phyloP scores from a whole-genome alignment of 1,140 invertebrate genomes.

The Proctacanthus coquilletti region DNA sequence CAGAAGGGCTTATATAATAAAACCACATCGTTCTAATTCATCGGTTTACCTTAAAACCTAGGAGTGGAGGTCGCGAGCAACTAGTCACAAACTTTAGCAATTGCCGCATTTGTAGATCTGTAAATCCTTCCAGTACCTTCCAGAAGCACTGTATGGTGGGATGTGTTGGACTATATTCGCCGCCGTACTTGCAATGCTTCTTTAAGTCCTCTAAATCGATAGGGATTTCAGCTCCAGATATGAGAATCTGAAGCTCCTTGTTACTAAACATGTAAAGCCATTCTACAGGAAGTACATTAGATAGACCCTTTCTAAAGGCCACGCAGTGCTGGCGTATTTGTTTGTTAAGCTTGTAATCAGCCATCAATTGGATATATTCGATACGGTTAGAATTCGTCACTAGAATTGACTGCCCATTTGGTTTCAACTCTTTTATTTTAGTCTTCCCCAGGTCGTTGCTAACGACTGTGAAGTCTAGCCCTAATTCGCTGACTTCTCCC shows the following conservation, averaged over 20 bases:
- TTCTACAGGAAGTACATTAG: constrained; percentile 75
- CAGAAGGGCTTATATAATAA: constrained; percentile 2
- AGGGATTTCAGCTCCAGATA: constrained; percentile 83
- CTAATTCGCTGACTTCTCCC: constrained; percentile 61
- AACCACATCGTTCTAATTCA: too few species aligned
- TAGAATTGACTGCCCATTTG: constrained; percentile 71
- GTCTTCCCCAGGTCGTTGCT: constrained; percentile 84
- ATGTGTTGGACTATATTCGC: constrained; percentile 70
- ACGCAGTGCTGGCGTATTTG: constrained; percentile 77
- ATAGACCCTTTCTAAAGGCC: constrained; percentile 72
- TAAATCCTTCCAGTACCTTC: constrained; percentile 72
- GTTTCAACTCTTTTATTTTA: constrained; percentile 76
- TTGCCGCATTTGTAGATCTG: constrained; percentile 68
- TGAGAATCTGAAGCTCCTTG: constrained; percentile 83
- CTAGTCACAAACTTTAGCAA: constrained; percentile 94
- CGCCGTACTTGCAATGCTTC: constrained; percentile 67
- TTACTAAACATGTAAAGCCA: constrained; percentile 93
- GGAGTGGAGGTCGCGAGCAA: constrained; percentile 87
- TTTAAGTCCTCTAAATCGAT: constrained; percentile 85
- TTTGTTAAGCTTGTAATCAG: constrained; percentile 87
- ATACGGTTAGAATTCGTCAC: constrained; percentile 86
- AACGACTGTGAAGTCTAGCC: constrained; percentile 86
- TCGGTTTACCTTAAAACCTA: constrained; percentile 76
- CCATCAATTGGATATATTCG: constrained; percentile 92
- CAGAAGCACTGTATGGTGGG: constrained; percentile 62